Evolutionary conservation across 2,113 vertebrate species (phyloP).

Genomic region (Muntiacus reevesi): DNA sequence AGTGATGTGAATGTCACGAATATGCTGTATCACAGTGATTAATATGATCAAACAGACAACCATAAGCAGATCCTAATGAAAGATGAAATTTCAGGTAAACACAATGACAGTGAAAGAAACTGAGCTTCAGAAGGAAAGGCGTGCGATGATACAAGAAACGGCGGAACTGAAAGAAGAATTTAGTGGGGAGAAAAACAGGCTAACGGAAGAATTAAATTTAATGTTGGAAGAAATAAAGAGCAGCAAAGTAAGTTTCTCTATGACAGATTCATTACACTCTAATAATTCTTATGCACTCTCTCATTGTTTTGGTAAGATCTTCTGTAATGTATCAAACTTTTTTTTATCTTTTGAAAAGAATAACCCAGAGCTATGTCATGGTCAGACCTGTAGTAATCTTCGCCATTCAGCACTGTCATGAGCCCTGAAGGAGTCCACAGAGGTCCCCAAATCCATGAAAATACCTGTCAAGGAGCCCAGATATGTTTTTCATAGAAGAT

Average conservation of each 20-base stretch:
- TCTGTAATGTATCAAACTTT: neutral
- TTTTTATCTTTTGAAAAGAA: neutral
- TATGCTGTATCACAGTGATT: neutral
- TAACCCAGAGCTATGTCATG: neutral
- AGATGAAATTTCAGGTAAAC: constrained; percentile 76
- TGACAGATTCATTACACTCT: neutral
- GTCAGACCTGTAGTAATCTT: neutral
- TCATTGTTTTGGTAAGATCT: neutral
- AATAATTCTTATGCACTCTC: neutral
- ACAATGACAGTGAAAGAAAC: constrained; percentile 54
- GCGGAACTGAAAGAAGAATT: constrained; percentile 68
- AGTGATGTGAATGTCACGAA: neutral
- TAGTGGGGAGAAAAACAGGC: constrained; percentile 72
- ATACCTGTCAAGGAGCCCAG: neutral
- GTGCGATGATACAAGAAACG: constrained; percentile 51
- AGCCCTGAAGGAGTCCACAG: neutral
- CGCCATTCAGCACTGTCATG: too few relatives aligned
- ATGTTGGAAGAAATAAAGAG: constrained; percentile 67
- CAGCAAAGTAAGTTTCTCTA: constrained; percentile 69
- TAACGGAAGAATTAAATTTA: constrained; percentile 72
- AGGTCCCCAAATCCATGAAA: neutral
- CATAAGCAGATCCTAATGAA: neutral
- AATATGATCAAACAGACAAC: neutral
- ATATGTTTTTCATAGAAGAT: too few relatives aligned
- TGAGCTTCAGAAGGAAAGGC: constrained; percentile 73